Base-by-base conservation (phyloP, 2,113 vertebrate genomes). In the Phrynosoma blainvillii region DNA sequence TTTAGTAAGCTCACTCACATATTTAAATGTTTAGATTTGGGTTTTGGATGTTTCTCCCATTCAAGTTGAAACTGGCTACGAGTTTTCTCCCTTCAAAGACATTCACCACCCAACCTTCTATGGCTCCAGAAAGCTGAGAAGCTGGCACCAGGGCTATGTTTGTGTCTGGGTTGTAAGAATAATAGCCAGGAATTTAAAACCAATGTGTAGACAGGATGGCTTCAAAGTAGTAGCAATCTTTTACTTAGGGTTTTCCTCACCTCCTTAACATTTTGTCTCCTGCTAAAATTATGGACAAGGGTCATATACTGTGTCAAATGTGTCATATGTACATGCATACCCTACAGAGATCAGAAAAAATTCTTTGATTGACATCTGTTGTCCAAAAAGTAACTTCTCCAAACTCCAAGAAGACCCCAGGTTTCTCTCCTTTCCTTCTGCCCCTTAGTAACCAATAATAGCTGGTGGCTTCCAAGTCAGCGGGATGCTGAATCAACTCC, bases 31-130 rank as follows among this genome's bases (percentile, higher is more conserved):
- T 95, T 95, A 91, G 88, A 89, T 95, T 95, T 94, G 0, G 91
- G 88, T 93, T 94, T 92, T 92, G 93, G 93, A 93, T 90, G 92
- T 78, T 94, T 94, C 93, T 95, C 88, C 89, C 0, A 87, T 93
- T 94, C 95, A 95, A 94, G 94, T 93, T 95, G 91, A 94, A 94
- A 93, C 95, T 95, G 93, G 95, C 95, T 94, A 94, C 87, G 85
- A 94, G 90, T 93, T 47, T 94, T 91, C 0, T 0, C 86, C 94
- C 90, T 95, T 95, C 91, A 93, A 93, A 95, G 93, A 92, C 89
- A 84, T 90, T 94, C 92, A 93, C 88, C 81, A 85, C 93, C 92
- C 95, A 94, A 85, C 90, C 90, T 92, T 83, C 9, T 89, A 90
- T 93, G 95, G 91, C 91, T 96, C 92, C 47, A 68, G 23, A 13